These are phyloP conservation scores for Dasyornis broadbenti DNA, from an alignment of 2,113 vertebrate species.

Conservation along the genomic window DNA sequence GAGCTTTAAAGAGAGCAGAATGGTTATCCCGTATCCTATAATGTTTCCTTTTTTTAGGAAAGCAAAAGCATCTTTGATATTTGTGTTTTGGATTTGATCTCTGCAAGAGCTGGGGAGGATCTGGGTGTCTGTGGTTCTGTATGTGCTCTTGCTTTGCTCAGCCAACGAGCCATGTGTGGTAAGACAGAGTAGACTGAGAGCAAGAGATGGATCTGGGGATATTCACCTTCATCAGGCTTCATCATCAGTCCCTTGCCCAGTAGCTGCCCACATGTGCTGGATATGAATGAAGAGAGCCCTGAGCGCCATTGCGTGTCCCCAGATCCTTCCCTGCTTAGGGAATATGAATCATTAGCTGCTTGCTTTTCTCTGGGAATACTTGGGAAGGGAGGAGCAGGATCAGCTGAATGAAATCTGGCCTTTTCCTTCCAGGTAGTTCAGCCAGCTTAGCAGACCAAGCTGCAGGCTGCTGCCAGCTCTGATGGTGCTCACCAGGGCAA, in stretches of 20 bases:
- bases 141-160: neutral
- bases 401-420: neutral
- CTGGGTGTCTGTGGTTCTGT: neutral
- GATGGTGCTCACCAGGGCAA: neutral
- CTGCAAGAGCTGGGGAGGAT: neutral
- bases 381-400: neutral
- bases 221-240: neutral
- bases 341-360: neutral
- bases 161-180: neutral
- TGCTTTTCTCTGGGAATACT: neutral
- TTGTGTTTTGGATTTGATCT: neutral
- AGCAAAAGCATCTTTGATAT: neutral
- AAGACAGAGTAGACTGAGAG: neutral
- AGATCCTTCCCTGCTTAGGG: neutral
- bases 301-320: neutral
- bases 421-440: neutral
- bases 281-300: accelerated
- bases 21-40: neutral
- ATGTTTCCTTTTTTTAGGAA: neutral
- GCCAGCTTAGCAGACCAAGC: neutral
- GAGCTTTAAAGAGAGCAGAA: neutral
- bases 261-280: neutral
- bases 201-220: neutral
- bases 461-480: neutral
- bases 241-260: neutral